Percentiles rank a stretch among this genome's conserved stretches.
Evolutionary conservation across 2,113 vertebrate genomes (phyloP).

Genomic region (Phrynosoma platyrhinos): DNA sequence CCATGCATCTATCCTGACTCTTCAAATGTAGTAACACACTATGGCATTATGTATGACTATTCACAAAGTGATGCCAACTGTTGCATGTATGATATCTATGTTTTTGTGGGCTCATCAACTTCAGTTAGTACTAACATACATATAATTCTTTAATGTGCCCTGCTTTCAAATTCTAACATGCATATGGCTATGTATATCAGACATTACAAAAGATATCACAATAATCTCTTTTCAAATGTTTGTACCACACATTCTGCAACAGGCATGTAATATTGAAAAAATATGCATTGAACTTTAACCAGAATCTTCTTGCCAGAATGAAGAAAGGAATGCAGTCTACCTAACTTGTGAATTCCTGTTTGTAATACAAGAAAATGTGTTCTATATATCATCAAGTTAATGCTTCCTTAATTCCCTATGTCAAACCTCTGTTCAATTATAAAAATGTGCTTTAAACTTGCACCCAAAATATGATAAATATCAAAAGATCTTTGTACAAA

Average conservation of each 20-base stretch:
- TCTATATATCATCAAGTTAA: not conserved
- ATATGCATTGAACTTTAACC: not conserved
- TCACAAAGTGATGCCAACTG: not conserved
- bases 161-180: not conserved
- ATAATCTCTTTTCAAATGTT: not conserved
- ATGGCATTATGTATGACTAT: not conserved
- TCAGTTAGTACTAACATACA: not conserved
- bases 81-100: not conserved
- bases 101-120: not conserved
- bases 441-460: too few relatives aligned
- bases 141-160: too few relatives aligned
- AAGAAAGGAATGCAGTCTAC: too few relatives aligned
- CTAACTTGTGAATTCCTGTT: not conserved
- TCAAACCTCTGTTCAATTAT: not conserved
- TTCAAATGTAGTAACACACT: not conserved
- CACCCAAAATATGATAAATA: not conserved
- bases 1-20: not conserved
- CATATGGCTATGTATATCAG: not conserved
- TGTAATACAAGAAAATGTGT: not conserved
- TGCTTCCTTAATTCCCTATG: not conserved
- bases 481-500: not conserved
- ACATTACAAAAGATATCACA: not conserved
- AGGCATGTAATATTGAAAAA: not conserved
- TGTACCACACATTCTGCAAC: not conserved
- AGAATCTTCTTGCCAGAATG: too few relatives aligned